A percentile compares a stretch with the other conserved stretches of the same genome.
These are phyloP conservation scores for Rafetus swinhoei DNA, from an alignment of 2,113 vertebrate genomes.

Conservation along the genomic window DNA sequence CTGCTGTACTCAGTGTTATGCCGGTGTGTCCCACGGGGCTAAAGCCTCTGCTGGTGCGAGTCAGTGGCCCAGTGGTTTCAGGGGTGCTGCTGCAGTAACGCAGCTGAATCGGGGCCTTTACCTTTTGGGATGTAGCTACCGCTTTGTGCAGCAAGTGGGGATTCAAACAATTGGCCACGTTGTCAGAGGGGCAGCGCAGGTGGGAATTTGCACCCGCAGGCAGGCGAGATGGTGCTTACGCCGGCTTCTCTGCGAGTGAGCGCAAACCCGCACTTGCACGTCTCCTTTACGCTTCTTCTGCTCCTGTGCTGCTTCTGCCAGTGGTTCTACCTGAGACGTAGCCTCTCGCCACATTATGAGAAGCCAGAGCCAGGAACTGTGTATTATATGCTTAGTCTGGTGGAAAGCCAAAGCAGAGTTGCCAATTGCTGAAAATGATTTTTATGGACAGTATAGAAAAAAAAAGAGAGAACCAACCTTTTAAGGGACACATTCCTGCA, in stretches of 20 bases:
- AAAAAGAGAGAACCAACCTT: too few species aligned
- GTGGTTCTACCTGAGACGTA: not conserved
- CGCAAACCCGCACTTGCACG: not conserved
- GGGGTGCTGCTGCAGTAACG: not conserved
- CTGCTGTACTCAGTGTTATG: rapidly evolving
- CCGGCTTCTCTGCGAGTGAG: not conserved
- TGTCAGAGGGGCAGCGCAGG: not conserved
- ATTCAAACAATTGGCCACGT: not conserved
- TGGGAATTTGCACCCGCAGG: not conserved
- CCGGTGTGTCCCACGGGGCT: not conserved
- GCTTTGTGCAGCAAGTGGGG: not conserved
- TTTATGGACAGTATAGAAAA: too few species aligned
- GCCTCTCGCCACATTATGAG: not conserved
- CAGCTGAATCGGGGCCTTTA: not conserved
- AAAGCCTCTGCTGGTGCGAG: not conserved
- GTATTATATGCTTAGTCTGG: not conserved
- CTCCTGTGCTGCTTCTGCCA: not conserved
- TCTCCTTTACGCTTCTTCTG: not conserved
- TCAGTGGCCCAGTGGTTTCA: not conserved
- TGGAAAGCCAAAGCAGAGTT: not conserved
- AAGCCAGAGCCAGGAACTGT: not conserved
- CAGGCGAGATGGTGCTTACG: not conserved
- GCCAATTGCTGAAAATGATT: too few species aligned
- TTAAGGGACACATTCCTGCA: too few species aligned
- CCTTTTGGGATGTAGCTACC: not conserved